Evolutionary conservation across 2,797 vertebrate species (phyloP), one percentile per base, ranked within the genome.

Genomic region (Potorous gilbertii): DNA sequence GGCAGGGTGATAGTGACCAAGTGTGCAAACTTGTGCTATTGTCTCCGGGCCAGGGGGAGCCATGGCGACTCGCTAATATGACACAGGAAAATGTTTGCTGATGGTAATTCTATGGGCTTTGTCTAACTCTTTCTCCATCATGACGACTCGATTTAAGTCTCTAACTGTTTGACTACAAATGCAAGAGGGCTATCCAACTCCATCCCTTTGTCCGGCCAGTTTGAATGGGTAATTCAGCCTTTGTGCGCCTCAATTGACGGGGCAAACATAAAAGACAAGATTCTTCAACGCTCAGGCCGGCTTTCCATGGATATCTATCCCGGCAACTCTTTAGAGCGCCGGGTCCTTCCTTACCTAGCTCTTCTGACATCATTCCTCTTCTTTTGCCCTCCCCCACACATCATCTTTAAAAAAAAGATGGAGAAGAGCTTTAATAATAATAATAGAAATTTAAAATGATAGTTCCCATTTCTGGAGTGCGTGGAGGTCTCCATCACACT

Each of bases 81-180:
- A 99, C 99, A 99, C 99, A 99, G 99, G 99, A 99, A 99, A 99
- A 99, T 99, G 99, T 99, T 99, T 99, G 99, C 99, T 99, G 99
- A 99, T 99, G 99, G 99, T 99, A 99, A 99, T 99, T 99, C 99
- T 99, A 99, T 99, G 99, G 99, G 99, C 99, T 99, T 99, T 99
- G 99, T 99, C 99, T 99, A 98, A 99, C 99, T 99, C 99, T 99
- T 99, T 99, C 99, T 99, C 99, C 99, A 99, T 99, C 99, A 99
- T 99, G 99, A 99, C 99, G 99, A 99, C 99, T 99, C 99, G 99
- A 99, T 99, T 99, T 99, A 99, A 99, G 99, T 99, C 99, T 99
- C 99, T 99, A 99, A 99, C 99, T 99, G 99, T 99, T 99, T 99
- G 99, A 99, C 99, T 99, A 99, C 99, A 99, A 99, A 99, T 99